These are phyloP conservation scores for Passer domesticus DNA, from an alignment of 2,113 vertebrate genomes.

Conservation along the genomic window DNA sequence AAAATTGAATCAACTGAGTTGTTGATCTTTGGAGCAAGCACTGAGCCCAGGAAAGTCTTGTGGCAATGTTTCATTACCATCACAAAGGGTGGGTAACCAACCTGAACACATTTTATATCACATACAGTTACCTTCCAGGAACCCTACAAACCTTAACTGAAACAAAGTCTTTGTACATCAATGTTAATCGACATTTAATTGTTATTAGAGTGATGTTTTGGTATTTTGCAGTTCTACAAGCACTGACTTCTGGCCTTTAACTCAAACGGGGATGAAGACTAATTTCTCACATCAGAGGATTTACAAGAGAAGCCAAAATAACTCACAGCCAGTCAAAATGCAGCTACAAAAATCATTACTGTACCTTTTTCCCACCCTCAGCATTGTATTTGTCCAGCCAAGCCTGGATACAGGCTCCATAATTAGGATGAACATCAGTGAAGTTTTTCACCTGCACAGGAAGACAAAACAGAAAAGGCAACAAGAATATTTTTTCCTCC, in stretches of 20 bases:
- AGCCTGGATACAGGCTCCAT: constrained; percentile 80
- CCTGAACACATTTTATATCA: neutral
- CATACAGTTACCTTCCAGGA: neutral
- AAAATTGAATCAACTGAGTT: neutral
- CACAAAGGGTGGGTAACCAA: neutral
- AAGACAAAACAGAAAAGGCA: neutral
- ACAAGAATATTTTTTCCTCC: neutral
- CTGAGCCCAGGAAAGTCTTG: neutral
- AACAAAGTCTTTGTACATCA: neutral
- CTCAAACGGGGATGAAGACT: neutral
- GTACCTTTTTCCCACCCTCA: constrained; percentile 79
- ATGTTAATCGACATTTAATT: neutral
- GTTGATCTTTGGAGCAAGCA: neutral
- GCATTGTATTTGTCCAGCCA: constrained; percentile 83
- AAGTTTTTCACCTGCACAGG: constrained; percentile 85
- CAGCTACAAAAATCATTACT: neutral
- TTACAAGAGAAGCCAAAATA: neutral
- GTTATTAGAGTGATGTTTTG: neutral
- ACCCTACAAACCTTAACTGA: neutral
- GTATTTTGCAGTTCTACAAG: neutral
- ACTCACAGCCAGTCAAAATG: neutral
- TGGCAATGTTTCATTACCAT: neutral
- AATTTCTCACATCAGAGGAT: neutral
- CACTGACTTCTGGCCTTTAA: neutral
- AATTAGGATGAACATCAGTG: constrained; percentile 83